phyloP scores from a whole-genome alignment of 2,113 vertebrate species.

The Irena cyanogastra region DNA sequence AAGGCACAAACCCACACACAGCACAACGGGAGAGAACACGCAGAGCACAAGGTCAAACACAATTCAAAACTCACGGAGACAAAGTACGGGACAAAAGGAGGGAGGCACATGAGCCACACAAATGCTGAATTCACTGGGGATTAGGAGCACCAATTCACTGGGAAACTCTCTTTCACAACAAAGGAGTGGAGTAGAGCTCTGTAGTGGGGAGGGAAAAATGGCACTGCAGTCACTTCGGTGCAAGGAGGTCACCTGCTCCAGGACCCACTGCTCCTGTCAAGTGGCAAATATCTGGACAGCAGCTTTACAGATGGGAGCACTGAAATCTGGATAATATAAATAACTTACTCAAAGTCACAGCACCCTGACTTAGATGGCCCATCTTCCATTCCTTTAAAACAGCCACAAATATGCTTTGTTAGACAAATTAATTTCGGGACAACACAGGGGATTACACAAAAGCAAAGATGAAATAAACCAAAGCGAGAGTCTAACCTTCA shows the following conservation, averaged over 20 bases:
- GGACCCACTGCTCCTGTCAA: neutral
- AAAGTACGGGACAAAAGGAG: constrained; percentile 22
- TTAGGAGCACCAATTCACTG: neutral
- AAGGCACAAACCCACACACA: constrained; percentile 77
- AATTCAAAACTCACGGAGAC: constrained; percentile 40
- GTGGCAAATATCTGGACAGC: neutral
- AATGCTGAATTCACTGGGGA: neutral
- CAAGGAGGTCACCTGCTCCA: neutral
- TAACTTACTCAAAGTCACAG: neutral
- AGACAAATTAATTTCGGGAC: neutral
- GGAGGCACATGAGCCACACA: neutral
- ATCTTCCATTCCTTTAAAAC: neutral
- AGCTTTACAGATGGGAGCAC: neutral
- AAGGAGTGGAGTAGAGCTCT: neutral
- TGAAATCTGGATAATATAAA: neutral
- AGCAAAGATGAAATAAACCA: neutral
- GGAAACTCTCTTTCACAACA: neutral
- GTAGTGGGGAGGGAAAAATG: neutral
- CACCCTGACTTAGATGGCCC: neutral
- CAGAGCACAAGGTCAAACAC: constrained; percentile 79
- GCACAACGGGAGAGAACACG: constrained; percentile 75
- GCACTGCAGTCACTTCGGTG: rapidly evolving
- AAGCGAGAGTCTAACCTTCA: neutral
- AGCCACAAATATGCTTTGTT: neutral
- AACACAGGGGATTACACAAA: neutral